These are phyloP conservation scores for Cryptotis parvus DNA, from an alignment of 2,113 vertebrate species.

Conservation along the genomic window DNA sequence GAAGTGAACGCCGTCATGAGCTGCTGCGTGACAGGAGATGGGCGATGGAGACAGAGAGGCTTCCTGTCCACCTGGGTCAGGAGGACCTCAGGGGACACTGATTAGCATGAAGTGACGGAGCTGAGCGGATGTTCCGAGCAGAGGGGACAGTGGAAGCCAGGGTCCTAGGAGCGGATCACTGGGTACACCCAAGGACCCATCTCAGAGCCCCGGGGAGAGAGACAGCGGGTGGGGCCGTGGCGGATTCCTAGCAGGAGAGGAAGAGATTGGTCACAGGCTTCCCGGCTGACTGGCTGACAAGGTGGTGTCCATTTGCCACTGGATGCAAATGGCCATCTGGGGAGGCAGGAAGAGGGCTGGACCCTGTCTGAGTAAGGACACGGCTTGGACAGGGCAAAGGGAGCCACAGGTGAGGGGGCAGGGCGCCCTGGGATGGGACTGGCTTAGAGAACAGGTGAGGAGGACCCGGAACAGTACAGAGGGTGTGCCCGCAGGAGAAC, in stretches of 20 bases:
- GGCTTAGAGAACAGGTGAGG: too few relatives aligned
- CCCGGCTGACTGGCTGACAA: background rate
- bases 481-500: too few relatives aligned
- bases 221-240: background rate
- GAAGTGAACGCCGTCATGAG: background rate
- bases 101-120: background rate
- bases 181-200: too few relatives aligned
- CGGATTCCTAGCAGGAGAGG: background rate
- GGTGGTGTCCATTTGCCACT: background rate
- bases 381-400: background rate
- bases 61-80: background rate
- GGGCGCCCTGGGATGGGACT: too few relatives aligned
- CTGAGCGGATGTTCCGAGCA: fast-evolving
- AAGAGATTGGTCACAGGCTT: background rate
- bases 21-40: too few relatives aligned
- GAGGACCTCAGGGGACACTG: background rate
- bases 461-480: too few relatives aligned
- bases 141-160: background rate
- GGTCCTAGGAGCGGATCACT: too few relatives aligned
- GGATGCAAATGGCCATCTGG: background rate
- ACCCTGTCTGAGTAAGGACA: background rate
- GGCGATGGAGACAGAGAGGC: too few relatives aligned
- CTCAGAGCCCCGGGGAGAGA: background rate
- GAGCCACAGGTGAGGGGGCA: background rate
- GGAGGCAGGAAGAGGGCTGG: too few relatives aligned